phyloP scores from a whole-genome alignment of 2,113 vertebrate genomes.

The Rattus rattus region DNA sequence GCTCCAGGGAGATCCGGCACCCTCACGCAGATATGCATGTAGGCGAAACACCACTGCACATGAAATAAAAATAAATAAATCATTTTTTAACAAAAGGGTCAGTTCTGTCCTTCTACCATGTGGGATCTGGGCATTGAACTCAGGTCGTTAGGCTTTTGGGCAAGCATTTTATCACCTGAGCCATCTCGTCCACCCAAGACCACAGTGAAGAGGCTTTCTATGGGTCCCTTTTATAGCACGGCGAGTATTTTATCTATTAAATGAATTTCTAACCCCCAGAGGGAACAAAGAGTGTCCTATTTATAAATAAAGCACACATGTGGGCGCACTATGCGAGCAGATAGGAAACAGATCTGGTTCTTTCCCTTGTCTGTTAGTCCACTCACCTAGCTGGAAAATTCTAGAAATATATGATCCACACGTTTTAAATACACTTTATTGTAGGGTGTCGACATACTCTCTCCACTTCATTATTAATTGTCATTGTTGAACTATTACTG shows the following conservation, averaged over 20 bases:
- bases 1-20: no score
- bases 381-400: neutral
- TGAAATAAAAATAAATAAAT: no score
- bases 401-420: neutral
- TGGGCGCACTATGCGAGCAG: neutral
- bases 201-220: neutral
- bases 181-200: neutral
- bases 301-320: neutral
- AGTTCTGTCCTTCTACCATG: no score
- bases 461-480: neutral
- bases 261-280: neutral
- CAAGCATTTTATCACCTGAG: neutral
- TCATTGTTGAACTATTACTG: neutral
- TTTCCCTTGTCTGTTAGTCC: neutral
- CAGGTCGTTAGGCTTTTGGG: neutral
- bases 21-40: no score
- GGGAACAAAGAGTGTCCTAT: neutral
- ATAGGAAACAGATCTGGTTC: neutral
- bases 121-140: neutral
- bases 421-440: neutral
- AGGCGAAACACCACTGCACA: no score
- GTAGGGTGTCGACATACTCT: no score
- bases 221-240: neutral
- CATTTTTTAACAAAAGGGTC: no score
- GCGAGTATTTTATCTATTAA: neutral